Base-by-base conservation (phyloP, 2,888 invertebrate genomes). In the Diachrysia chrysitis region DNA sequence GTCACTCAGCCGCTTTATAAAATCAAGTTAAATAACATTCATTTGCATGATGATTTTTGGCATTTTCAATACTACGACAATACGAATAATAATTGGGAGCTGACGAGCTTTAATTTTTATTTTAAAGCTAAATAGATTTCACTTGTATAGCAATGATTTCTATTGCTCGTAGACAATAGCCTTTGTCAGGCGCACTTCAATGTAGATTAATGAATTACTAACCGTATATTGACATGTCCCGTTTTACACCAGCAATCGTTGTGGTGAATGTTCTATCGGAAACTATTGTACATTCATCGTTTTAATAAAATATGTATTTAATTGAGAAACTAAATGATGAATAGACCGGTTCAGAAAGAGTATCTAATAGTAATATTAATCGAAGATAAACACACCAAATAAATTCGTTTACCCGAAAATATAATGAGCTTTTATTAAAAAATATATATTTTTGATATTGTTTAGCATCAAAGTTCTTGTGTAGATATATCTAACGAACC, bases 181-280 rank as follows among this genome's bases (percentile, higher is more conserved):
- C 58, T 70, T 51, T 76, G 48, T 60, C 54, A 21, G 42, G 25
- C 29, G 61, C 51, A 71, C 17, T 66, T 76, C 66, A 66, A 76
- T 59, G 55, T 73, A 57, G 56, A 71, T 57, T 76, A 56, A 62
- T 76, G 61, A 66, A 76, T 76, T 71, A 62, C 23, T 71, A 51
- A 66, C 37, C 21, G 19, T 59, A 19, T 59, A 66, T 63, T 66
- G 35, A 46, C 35, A 29, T 58, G 17, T 57, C 67, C 21, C 35
- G 54, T 71, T 57, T 63, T 25, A 63, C 25, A 35, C 32, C 57
- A 73, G 37, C 58, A 61, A 61, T 56, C 46, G 46, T 66, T 53
- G 48, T 5, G 19, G 19, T 35, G 58, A 69, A 58, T 63, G 35
- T 53, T 25, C 72, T 57, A 54, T 54, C 29, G 21, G 29, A 29